Evolutionary conservation across 1,140 invertebrate genomes (phyloP), one percentile per base, ranked within the genome.

Genomic region (Anoplophora glabripennis): DNA sequence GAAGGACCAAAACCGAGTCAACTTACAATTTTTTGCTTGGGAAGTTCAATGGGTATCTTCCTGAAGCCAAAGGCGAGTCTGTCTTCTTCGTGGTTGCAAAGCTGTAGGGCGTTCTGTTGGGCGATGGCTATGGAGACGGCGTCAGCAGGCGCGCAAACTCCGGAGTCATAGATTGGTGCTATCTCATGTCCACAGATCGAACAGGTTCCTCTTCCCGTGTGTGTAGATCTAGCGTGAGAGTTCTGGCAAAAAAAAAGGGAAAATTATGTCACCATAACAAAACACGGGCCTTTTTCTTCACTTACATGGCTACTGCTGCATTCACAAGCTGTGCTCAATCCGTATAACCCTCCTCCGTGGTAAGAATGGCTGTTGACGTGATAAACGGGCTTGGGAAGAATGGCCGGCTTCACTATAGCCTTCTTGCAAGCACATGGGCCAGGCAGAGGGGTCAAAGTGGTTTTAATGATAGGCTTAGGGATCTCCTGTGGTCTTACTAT

Each of bases 21-120:
- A 40, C 37, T 53, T 28, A 53, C 51, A 38, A 40, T 49, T 38
- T 40, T 49, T 12, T 37, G 46, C 18, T 17, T 21, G 9, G 57
- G 35, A 9, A 45, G 10, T 53, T 60, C 61, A 9, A 51, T 21
- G n/a, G 61, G 61, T 11, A 63, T 34, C 33, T 63, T 63, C 17
- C 46, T 63, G 46, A 63, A 63, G 10, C 61, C 61, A 14, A 53
- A 63, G 28, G 36, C 10, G 9, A 63, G 28, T 47, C 38, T 49
- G 41, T 63, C 61, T 51, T 63, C 61, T 18, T 17, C 21, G 5
- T 3, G 5, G 21, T 21, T 21, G 36, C 15, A 8, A 63, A 14
- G 7, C 21, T 47, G 37, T 35, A 49, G 49, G 9, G 56, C 52
- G 10, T 38, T 8, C 47, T 63, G 54, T 12, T 55, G 55, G 5